These are phyloP conservation scores for Pemphigus obesinymphae DNA, from an alignment of 1,140 invertebrate genomes.

Conservation along the genomic window DNA sequence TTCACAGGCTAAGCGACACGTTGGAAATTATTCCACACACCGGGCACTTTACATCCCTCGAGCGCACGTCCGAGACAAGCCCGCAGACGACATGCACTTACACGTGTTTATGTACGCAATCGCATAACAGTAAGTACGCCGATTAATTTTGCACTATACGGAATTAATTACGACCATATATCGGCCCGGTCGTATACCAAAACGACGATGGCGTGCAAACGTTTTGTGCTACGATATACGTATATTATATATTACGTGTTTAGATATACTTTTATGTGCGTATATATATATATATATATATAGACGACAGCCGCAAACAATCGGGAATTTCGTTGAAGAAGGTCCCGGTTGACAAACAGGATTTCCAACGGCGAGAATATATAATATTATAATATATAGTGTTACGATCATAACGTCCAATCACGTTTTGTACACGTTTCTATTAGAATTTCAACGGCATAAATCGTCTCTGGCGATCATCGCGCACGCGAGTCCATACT, in stretches of 20 bases:
- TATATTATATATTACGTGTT: background rate
- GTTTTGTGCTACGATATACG: background rate
- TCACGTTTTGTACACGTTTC: background rate
- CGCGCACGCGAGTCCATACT: background rate
- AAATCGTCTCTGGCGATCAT: background rate
- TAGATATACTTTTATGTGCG: background rate
- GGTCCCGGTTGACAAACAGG: background rate
- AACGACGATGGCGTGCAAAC: background rate
- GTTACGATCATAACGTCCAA: background rate
- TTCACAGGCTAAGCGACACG: background rate
- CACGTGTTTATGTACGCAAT: constrained; percentile 8
- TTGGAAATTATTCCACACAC: background rate
- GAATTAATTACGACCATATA: background rate
- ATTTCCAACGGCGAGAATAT: background rate
- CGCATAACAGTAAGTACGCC: background rate
- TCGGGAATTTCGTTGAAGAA: background rate
- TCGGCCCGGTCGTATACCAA: background rate
- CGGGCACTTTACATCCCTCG: background rate
- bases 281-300: background rate
- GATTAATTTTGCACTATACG: background rate
- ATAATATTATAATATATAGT: no score
- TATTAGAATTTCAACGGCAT: background rate
- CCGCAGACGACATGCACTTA: background rate
- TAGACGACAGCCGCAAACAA: background rate
- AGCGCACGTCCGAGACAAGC: background rate